phyloP scores from a whole-genome alignment of 2,888 invertebrate genomes.

The Cephus runcator region DNA sequence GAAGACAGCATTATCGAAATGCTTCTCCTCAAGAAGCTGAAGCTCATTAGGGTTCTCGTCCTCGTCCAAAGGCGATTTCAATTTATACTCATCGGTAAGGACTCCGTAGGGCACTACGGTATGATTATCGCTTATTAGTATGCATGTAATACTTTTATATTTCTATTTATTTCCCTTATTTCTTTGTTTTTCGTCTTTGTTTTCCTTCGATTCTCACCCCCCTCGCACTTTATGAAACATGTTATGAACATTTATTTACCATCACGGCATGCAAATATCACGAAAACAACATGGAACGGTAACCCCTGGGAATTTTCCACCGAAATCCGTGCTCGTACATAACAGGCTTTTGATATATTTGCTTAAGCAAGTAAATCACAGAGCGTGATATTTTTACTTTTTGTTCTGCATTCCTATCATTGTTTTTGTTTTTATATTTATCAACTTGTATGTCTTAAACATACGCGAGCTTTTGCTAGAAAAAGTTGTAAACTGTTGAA shows the following conservation, averaged over 20 bases:
- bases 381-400: not conserved
- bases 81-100: constrained; percentile 19
- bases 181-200: not conserved
- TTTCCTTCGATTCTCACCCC: not conserved
- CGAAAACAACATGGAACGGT: not conserved
- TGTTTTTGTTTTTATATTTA: too few species aligned
- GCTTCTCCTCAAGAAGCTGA: constrained; percentile 19
- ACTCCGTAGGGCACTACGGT: constrained; percentile 1
- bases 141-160: not conserved
- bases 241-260: not conserved
- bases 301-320: not conserved
- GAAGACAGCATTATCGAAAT: constrained; percentile 21
- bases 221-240: not conserved
- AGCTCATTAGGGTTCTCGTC: constrained; percentile 13
- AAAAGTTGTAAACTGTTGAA: not conserved
- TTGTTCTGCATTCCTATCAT: not conserved
- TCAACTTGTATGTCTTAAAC: not conserved
- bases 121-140: not conserved
- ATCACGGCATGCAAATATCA: not conserved
- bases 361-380: not conserved
- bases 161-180: not conserved
- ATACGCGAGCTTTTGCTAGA: not conserved
- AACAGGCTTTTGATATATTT: not conserved
- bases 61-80: constrained; percentile 15
- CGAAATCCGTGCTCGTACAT: not conserved